Conservation (phyloP, 2,113 vertebrate genomes). For the Hydrochoerus hydrochaeris region DNA sequence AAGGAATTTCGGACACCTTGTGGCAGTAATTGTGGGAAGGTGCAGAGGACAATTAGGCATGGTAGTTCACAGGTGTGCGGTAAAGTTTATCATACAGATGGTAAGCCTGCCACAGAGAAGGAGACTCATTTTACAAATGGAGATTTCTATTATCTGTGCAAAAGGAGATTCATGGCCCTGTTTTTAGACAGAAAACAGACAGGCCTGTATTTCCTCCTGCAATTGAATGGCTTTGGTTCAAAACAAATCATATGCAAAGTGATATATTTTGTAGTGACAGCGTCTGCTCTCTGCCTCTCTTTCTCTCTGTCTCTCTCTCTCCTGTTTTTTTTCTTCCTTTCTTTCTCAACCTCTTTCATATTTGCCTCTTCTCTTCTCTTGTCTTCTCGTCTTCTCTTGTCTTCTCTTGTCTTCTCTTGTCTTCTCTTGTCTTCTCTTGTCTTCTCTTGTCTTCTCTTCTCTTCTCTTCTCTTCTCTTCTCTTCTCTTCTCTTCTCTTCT, state of each 20-base stretch:
- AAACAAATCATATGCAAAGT: background rate
- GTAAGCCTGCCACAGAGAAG: too few species aligned
- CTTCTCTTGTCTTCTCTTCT: too few species aligned
- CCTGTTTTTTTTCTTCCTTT: too few species aligned
- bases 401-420: too few species aligned
- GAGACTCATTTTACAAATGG: background rate
- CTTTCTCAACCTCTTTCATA: too few species aligned
- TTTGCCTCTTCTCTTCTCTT: too few species aligned
- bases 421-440: too few species aligned
- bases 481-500: too few species aligned
- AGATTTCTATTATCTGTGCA: background rate
- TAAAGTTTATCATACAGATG: background rate
- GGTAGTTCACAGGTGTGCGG: fast-evolving
- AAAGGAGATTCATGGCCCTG: background rate
- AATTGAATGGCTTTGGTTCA: background rate
- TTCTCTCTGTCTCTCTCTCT: too few species aligned
- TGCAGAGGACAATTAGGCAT: fast-evolving
- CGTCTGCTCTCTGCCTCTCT: background rate
- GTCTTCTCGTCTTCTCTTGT: too few species aligned
- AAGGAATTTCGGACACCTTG: background rate
- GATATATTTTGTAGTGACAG: background rate
- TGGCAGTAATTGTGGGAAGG: background rate
- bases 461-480: too few species aligned
- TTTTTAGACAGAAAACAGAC: background rate
- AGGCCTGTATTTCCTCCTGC: fast-evolving